Evolutionary conservation across 2,888 invertebrate genomes (phyloP), one percentile per base, ranked within the genome.

Genomic region (Drosophila subquinaria): DNA sequence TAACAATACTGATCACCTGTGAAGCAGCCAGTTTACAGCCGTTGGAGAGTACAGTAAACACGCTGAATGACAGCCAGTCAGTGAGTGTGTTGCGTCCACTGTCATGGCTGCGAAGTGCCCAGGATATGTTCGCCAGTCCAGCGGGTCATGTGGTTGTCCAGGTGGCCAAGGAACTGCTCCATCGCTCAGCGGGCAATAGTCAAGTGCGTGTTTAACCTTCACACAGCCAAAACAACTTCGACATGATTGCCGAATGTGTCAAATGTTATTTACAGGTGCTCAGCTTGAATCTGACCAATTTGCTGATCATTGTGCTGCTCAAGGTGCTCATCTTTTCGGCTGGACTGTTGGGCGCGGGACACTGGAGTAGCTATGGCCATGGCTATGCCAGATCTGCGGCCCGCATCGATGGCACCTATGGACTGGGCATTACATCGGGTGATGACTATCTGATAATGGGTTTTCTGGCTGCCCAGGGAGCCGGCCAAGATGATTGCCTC

Each of bases 271-370:
- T 30, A 1, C 64, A 91, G 91, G 92, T 92, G 45, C 86, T 97
- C 50, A 97, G 97, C 84, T 93, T 97, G 59, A 97, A 97, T 93
- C 92, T 97, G 65, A 97, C 97, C 0, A 97, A 97, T 92, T 93
- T 97, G 73, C 93, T 97, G 51, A 95, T 97, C 69, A 94, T 97
- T 63, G 94, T 97, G 55, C 94, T 97, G 35, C 93, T 97, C 69
- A 97, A 97, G 93, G 96, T 96, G 0, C 93, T 97, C 8, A 96
- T 97, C 71, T 95, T 97, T 82, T 96, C 97, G 0, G 97, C 97
- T 11, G 96, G 97, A 0, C 95, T 96, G 85, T 94, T 96, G 83
- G 96, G 96, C 6, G 95, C 95, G 1, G 95, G 95, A 0, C 95
- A 95, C n/a, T 95, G 95, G 95, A 95, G 90, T 53, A 85, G 91